Conservation (phyloP, 2,888 invertebrate species). For the Anodontia alba region DNA sequence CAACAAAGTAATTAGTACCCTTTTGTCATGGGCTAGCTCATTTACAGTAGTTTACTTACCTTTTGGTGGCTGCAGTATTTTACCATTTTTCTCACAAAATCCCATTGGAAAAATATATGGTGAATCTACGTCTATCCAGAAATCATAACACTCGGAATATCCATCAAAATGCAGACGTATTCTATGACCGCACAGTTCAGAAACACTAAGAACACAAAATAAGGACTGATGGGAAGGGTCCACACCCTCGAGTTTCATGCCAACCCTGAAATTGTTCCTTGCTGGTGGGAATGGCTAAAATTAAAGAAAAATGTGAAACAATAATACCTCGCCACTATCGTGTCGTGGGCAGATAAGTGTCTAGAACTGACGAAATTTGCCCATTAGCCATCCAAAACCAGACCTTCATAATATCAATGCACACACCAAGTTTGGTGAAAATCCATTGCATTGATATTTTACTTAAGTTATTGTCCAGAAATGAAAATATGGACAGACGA, state of each 20-base stretch:
- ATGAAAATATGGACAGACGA: too few relatives aligned
- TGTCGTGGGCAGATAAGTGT: background rate
- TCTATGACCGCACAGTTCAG: constrained; percentile 91
- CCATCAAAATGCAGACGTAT: constrained; percentile 96
- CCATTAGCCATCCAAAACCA: too few relatives aligned
- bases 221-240: constrained; percentile 96
- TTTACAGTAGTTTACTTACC: too few relatives aligned
- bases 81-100: constrained; percentile 95
- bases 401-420: too few relatives aligned
- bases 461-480: too few relatives aligned
- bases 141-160: constrained; percentile 94
- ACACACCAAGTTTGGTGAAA: too few relatives aligned
- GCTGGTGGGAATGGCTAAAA: constrained; percentile 89
- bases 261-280: constrained; percentile 90
- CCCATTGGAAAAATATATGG: constrained; percentile 95
- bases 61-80: constrained; percentile 92
- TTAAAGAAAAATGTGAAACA: too few relatives aligned
- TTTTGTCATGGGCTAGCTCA: too few relatives aligned
- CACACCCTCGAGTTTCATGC: constrained; percentile 96
- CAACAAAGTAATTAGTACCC: too few relatives aligned
- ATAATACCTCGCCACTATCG: too few relatives aligned
- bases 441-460: too few relatives aligned
- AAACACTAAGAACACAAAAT: constrained; percentile 94
- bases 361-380: too few relatives aligned
- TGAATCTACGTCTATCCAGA: constrained; percentile 97